Evolutionary conservation across 2,888 invertebrate genomes (phyloP), one percentile per base, ranked within the genome.

Genomic region (Ennomos fuscantarius): DNA sequence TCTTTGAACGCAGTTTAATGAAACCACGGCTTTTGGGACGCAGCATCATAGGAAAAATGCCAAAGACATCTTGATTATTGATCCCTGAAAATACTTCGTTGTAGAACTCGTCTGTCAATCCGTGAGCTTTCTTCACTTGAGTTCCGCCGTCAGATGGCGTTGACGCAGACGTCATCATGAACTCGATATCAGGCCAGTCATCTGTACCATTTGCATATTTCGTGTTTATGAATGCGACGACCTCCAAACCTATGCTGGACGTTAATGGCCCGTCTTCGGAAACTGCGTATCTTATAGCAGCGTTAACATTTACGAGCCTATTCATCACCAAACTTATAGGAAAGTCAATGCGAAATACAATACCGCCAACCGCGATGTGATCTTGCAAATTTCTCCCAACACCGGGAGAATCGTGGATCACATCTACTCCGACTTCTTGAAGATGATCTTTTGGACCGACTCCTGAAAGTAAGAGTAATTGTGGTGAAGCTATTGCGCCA

Each of bases 121-220:
- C 96, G 72, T 97, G 97, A 0, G 97, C 97, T 39, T 90, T 94
- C 75, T 96, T 96, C 0, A 96, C 95, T 79, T 96, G 95, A 0
- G 95, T 94, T 0, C 97, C 97, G n/a, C 96, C 97, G 74, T 97
- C 97, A 0, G 97, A 96, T 46, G 94, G 95, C 0, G 96, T 96
- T 0, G 96, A 96, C 0, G 96, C 94, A 31, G 97, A 96, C 0
- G 97, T 96, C 86, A 97, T 89, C 96, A 98, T 97, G 74, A 97
- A 97, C 78, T 97, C 97, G 62, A 98, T 97, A 76, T 98, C 98
- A 0, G 98, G 97, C 96, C 97, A 97, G 79, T 98, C 97, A 54
- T 97, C 96, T 0, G 95, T 94, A 51, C 95, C 93, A 77, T 97
- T 98, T 0, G 97, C 97, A 78, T 97, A 97, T 84, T 97, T 97